phyloP scores from a whole-genome alignment of 2,888 invertebrate genomes.

The Tachina grossa region DNA sequence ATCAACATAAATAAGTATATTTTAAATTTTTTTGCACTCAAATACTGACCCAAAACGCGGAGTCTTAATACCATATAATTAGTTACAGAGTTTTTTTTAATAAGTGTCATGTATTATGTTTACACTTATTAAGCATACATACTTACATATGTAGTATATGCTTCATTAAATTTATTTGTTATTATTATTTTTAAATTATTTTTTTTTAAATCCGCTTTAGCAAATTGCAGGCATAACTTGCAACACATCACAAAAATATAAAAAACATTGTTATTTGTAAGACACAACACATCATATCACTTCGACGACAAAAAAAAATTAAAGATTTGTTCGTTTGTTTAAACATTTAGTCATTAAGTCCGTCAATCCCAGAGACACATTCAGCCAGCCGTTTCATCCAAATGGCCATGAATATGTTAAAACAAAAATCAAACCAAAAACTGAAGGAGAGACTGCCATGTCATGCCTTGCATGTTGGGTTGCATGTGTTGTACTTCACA shows the following conservation, averaged over 20 bases:
- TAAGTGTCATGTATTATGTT: conserved; percentile 26
- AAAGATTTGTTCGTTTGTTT: conserved; percentile 12
- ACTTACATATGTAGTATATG: not conserved
- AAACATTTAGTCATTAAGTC: conserved; percentile 7
- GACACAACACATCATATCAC: conserved; percentile 10
- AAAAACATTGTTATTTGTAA: conserved; percentile 48
- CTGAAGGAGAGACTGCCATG: conserved; percentile 32
- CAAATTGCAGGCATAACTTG: conserved; percentile 53
- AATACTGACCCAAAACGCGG: conserved; percentile 9
- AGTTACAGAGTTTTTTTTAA: conserved; percentile 21
- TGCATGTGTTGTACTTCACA: conserved; percentile 17
- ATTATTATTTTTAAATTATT: not conserved
- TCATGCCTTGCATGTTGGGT: conserved; percentile 7
- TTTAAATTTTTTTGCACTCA: not conserved
- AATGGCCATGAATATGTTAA: conserved; percentile 54
- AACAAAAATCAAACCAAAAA: conserved; percentile 17
- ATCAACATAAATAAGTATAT: not conserved
- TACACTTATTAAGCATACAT: not conserved
- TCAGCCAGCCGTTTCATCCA: conserved; percentile 1
- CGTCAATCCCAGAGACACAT: not conserved
- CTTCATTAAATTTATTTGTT: not conserved
- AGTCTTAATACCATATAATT: conserved; percentile 26
- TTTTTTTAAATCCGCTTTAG: conserved; percentile 51
- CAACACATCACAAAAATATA: conserved; percentile 48
- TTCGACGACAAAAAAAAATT: not conserved